Percentiles rank a stretch among this genome's conserved stretches.
Conservation (phyloP, 1,140 invertebrate species). For the Aphaenogaster floridana region DNA sequence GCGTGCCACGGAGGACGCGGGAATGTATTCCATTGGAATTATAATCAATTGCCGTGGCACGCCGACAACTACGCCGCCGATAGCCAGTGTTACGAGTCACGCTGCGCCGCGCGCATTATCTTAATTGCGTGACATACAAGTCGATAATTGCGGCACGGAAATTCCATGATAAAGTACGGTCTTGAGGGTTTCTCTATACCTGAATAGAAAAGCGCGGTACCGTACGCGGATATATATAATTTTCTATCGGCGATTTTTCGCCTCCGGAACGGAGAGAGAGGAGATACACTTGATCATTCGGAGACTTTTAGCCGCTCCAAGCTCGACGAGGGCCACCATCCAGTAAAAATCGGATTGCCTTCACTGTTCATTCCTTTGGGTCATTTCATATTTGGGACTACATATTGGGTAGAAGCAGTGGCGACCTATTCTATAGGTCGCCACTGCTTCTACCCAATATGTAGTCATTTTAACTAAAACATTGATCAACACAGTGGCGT, state of each 20-base stretch:
- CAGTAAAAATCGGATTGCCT: slow-evolving; percentile 32
- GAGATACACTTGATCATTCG: background rate
- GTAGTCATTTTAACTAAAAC: too few species aligned
- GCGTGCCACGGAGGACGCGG: slow-evolving; percentile 45
- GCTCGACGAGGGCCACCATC: background rate
- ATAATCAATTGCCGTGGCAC: slow-evolving; percentile 56
- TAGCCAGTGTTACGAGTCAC: slow-evolving; percentile 35
- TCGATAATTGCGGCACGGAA: slow-evolving; percentile 18
- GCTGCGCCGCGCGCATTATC: slow-evolving; percentile 51
- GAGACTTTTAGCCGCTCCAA: background rate
- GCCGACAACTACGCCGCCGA: slow-evolving; percentile 32
- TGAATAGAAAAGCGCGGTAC: background rate
- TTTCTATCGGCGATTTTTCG: background rate
- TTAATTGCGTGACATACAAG: slow-evolving; percentile 33
- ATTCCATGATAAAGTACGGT: slow-evolving; percentile 28
- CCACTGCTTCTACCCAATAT: too few species aligned
- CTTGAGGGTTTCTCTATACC: background rate
- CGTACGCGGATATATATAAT: background rate
- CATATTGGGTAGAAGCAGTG: too few species aligned
- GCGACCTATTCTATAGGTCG: too few species aligned
- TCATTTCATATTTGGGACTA: too few species aligned
- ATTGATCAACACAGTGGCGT: too few species aligned
- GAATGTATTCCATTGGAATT: slow-evolving; percentile 69
- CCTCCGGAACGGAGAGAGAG: background rate
- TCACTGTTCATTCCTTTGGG: too few species aligned